These are phyloP conservation scores for Vulpes vulpes DNA, from an alignment of 2,113 vertebrate species.

Conservation along the genomic window DNA sequence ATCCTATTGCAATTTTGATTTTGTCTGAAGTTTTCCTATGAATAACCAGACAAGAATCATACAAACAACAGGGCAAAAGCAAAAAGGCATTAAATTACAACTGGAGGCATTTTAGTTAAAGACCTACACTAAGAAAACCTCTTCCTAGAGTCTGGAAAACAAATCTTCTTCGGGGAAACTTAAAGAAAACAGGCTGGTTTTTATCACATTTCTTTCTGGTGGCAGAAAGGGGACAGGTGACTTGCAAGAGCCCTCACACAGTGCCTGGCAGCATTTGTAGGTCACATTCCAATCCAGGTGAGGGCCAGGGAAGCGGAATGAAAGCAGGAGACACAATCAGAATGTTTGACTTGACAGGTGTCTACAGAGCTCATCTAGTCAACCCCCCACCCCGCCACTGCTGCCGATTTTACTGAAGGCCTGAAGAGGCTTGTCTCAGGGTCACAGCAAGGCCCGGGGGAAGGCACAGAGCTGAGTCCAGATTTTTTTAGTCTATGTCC, in stretches of 20 bases:
- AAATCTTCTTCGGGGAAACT: neutral
- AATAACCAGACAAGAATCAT: conserved; percentile 34
- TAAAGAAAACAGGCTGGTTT: conserved; percentile 18
- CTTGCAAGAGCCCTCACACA: neutral
- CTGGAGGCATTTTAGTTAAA: conserved; percentile 34
- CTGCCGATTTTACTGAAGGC: neutral
- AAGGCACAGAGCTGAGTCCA: neutral
- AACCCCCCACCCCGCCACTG: neutral
- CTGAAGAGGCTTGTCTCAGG: neutral
- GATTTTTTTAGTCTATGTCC: neutral
- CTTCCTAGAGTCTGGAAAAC: neutral
- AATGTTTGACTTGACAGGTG: neutral
- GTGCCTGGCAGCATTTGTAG: neutral
- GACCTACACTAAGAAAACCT: conserved; percentile 3
- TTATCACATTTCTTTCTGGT: neutral
- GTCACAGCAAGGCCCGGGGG: neutral
- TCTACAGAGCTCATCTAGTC: neutral
- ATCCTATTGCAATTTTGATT: neutral
- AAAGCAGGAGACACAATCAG: neutral
- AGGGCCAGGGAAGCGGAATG: neutral
- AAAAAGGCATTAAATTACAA: neutral
- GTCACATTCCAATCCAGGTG: neutral
- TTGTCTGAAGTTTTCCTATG: conserved; percentile 59
- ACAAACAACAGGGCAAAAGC: conserved; percentile 29
- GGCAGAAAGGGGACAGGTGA: neutral